Conservation (phyloP, 2,888 invertebrate species). For the Anthrax anthrax region DNA sequence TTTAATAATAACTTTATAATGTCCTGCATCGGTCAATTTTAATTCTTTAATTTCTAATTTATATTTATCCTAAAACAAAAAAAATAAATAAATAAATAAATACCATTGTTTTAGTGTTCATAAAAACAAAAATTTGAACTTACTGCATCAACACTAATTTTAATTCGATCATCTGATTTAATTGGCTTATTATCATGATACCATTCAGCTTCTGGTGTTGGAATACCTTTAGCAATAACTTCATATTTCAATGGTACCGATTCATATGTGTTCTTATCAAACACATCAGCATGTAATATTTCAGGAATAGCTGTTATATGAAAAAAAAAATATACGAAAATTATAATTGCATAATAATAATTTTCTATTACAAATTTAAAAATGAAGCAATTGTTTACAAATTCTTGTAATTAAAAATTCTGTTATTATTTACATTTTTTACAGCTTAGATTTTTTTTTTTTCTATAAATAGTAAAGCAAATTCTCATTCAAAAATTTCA, state of each 20-base stretch:
- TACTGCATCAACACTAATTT: slow-evolving; percentile 46
- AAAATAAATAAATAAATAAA: background rate
- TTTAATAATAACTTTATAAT: slow-evolving; percentile 66
- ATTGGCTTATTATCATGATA: slow-evolving; percentile 60
- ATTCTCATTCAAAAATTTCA: too few relatives aligned
- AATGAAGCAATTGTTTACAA: too few relatives aligned
- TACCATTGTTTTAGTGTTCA: background rate
- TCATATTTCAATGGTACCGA: slow-evolving; percentile 70
- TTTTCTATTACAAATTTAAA: too few relatives aligned
- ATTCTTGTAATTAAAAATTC: too few relatives aligned
- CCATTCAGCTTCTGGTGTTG: slow-evolving; percentile 67
- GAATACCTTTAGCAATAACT: slow-evolving; percentile 59
- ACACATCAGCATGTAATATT: slow-evolving; percentile 56
- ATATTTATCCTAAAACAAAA: slow-evolving; percentile 41
- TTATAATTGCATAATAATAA: too few relatives aligned
- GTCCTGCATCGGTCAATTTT: slow-evolving; percentile 57
- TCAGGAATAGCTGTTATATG: slow-evolving; percentile 47
- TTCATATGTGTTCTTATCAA: slow-evolving; percentile 60
- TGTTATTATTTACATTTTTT: too few relatives aligned
- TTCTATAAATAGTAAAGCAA: too few relatives aligned
- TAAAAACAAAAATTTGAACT: slow-evolving; percentile 3
- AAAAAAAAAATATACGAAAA: too few relatives aligned
- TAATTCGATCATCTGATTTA: slow-evolving; percentile 46
- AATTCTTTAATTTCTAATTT: slow-evolving; percentile 58
- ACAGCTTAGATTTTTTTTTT: too few relatives aligned